phyloP scores from a whole-genome alignment of 2,888 invertebrate species.

The Spodoptera littoralis region DNA sequence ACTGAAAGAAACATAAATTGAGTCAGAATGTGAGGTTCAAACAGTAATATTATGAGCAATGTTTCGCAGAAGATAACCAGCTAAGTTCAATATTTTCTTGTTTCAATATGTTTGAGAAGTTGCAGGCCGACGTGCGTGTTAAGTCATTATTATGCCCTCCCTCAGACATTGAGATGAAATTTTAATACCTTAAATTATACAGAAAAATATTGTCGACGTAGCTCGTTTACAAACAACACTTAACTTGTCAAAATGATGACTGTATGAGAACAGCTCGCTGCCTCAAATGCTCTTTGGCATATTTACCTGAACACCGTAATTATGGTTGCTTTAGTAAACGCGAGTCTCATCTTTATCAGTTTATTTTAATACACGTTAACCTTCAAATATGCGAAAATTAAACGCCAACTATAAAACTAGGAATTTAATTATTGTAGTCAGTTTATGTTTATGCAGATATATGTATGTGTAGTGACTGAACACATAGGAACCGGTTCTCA shows the following conservation, averaged over 20 bases:
- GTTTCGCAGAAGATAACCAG: slow-evolving; percentile 1
- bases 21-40: too few relatives aligned
- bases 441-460: slow-evolving; percentile 15
- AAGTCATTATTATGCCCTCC: slow-evolving; percentile 65
- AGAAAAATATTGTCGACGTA: slow-evolving; percentile 70
- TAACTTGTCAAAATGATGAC: slow-evolving; percentile 69
- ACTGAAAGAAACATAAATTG: too few relatives aligned
- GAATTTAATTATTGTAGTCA: slow-evolving; percentile 23
- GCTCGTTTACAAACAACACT: slow-evolving; percentile 67
- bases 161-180: slow-evolving; percentile 65
- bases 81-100: slow-evolving; percentile 38
- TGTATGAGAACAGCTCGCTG: slow-evolving; percentile 60
- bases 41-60: too few relatives aligned
- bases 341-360: slow-evolving; percentile 49
- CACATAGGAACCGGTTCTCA: slow-evolving; percentile 45
- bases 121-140: slow-evolving; percentile 63
- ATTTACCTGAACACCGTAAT: slow-evolving; percentile 58
- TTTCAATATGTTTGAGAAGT: slow-evolving; percentile 32
- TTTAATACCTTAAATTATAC: slow-evolving; percentile 68
- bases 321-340: slow-evolving; percentile 45
- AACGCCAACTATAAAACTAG: slow-evolving; percentile 20
- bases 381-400: slow-evolving; percentile 41
- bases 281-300: slow-evolving; percentile 63
- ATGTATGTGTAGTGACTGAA: slow-evolving; percentile 22
- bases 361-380: slow-evolving; percentile 43